Evolutionary conservation across 2,888 invertebrate genomes (phyloP), one percentile per base, ranked within the genome.

Genomic region (Trypoxylon attenuatum): DNA sequence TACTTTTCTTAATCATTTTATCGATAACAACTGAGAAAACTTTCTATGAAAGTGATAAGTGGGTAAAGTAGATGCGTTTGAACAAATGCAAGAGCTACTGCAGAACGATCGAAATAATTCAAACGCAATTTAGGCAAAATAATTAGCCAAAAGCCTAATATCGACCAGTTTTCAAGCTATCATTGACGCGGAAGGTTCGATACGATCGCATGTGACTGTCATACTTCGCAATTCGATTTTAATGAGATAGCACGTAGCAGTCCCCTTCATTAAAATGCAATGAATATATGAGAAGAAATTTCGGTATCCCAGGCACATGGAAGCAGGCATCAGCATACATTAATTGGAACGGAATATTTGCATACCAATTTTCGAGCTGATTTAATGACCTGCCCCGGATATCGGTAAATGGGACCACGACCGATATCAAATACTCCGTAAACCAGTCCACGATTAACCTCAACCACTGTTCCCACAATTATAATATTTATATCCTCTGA

Each of bases 31-130:
- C n/a, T n/a, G n/a, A n/a, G n/a, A n/a, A n/a, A n/a, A n/a, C n/a
- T n/a, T n/a, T n/a, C n/a, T n/a, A n/a, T n/a, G n/a, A n/a, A n/a
- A n/a, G n/a, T n/a, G n/a, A n/a, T n/a, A n/a, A n/a, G n/a, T n/a
- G n/a, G n/a, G n/a, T n/a, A n/a, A n/a, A n/a, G n/a, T n/a, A n/a
- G n/a, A n/a, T n/a, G n/a, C n/a, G n/a, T n/a, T n/a, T n/a, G n/a
- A n/a, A n/a, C n/a, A n/a, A n/a, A n/a, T n/a, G n/a, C n/a, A n/a
- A n/a, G n/a, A n/a, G n/a, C n/a, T n/a, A n/a, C n/a, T n/a, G n/a
- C n/a, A n/a, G n/a, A n/a, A n/a, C n/a, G n/a, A n/a, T n/a, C 5
- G 23, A 15, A 59, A 41, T 59, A 55, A 29, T 59, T 55, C 27
- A 23, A n/a, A 54, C 15, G 6, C 22, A 54, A 27, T 41, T 39